Conservation (phyloP, 2,797 vertebrate species). For the Chromis chromis region DNA sequence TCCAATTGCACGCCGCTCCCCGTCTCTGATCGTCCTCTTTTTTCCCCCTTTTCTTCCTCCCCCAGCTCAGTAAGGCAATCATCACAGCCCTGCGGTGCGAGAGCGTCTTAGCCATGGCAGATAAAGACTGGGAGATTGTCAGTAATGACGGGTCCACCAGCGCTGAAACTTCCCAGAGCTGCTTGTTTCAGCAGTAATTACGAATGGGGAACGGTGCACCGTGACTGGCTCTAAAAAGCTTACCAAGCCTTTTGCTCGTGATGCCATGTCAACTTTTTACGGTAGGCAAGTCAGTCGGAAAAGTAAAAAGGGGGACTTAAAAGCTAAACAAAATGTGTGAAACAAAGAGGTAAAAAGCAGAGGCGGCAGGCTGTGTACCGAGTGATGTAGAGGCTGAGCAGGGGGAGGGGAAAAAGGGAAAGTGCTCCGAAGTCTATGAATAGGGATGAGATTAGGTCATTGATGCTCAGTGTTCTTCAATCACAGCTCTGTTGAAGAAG, state of each 20-base stretch:
- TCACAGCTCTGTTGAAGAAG: conserved; percentile 56
- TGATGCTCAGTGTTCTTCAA: conserved; percentile 53
- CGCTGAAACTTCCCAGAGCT: conserved; percentile 73
- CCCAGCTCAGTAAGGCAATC: conserved; percentile 63
- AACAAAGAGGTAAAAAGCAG: conserved; percentile 60
- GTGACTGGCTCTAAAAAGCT: conserved; percentile 75
- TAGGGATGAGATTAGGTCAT: conserved; percentile 70
- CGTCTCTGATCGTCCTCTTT: conserved; percentile 55
- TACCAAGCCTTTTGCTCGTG: conserved; percentile 67
- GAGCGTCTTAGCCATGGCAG: conserved; percentile 67
- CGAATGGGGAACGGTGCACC: conserved; percentile 48
- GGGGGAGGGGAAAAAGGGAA: not conserved
- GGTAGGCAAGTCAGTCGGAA: conserved; percentile 37
- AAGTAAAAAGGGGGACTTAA: conserved; percentile 54
- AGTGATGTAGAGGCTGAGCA: conserved; percentile 12
- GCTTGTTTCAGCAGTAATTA: conserved; percentile 82
- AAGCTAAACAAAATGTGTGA: conserved; percentile 62
- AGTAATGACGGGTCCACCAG: conserved; percentile 76
- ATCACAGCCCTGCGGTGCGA: conserved; percentile 59
- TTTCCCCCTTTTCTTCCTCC: conserved; percentile 7
- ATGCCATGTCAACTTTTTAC: conserved; percentile 68
- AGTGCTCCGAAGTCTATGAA: conserved; percentile 57
- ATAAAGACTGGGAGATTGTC: conserved; percentile 77
- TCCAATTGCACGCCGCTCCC: conserved; percentile 29
- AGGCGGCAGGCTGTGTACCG: not conserved